phyloP scores from a whole-genome alignment of 2,888 invertebrate genomes.

The Hydropsyche betteni region DNA sequence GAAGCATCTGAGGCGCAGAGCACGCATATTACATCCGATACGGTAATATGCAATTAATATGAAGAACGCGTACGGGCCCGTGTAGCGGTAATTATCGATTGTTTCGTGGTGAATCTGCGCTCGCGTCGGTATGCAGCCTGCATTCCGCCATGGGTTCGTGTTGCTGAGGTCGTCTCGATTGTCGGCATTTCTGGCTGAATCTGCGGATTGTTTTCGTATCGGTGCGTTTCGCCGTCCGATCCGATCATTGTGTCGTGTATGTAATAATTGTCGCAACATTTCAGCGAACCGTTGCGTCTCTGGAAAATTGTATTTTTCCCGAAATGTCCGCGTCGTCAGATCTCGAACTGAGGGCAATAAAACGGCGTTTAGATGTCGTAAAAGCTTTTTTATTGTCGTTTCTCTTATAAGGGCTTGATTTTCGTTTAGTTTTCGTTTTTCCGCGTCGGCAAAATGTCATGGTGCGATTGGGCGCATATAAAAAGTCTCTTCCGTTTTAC shows the following conservation, averaged over 20 bases:
- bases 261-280: neutral
- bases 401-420: neutral
- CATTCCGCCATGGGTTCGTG: conserved; percentile 12
- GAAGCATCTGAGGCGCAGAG: neutral
- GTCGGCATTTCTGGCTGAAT: no score
- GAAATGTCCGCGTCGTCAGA: no score
- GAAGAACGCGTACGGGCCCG: no score
- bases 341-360: no score
- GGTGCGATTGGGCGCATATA: neutral
- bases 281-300: no score
- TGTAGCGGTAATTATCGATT: conserved; percentile 15
- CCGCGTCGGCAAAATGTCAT: neutral
- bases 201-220: neutral
- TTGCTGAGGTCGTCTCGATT: no score
- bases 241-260: neutral
- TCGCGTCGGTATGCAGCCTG: conserved; percentile 15
- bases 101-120: conserved; percentile 26
- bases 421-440: neutral
- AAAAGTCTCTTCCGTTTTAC: neutral
- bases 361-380: neutral
- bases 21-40: neutral
- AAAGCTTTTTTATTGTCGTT: neutral
- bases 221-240: neutral
- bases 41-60: no score
- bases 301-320: no score